These are phyloP conservation scores for Brachyptera risi DNA, from an alignment of 2,888 invertebrate genomes.

Conservation along the genomic window DNA sequence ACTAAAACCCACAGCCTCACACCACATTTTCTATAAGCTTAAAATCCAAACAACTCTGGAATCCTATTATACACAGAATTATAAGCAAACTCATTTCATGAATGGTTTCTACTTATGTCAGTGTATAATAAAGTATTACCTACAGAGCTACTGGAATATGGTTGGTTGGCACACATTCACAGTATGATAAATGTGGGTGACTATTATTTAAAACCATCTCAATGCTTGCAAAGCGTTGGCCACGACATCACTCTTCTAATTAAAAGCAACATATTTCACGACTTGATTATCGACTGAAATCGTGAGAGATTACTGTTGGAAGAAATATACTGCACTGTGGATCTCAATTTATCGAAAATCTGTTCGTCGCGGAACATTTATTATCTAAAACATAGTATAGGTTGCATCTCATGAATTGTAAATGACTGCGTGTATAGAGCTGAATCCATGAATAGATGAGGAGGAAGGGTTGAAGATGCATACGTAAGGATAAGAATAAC, in stretches of 20 bases:
- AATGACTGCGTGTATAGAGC: not conserved
- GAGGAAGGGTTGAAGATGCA: not conserved
- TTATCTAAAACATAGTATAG: slow-evolving; percentile 18
- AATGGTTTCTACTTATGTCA: slow-evolving; percentile 15
- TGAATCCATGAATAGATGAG: slow-evolving; percentile 9
- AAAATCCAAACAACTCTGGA: slow-evolving; percentile 19
- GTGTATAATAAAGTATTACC: not conserved
- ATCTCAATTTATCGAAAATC: slow-evolving; percentile 31
- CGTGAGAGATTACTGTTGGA: slow-evolving; percentile 1
- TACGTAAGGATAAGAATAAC: slow-evolving; percentile 1
- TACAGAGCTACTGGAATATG: slow-evolving; percentile 13
- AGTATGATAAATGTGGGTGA: too few relatives aligned
- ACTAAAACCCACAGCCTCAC: slow-evolving; percentile 3
- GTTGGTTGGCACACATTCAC: slow-evolving; percentile 13
- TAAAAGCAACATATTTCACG: not conserved
- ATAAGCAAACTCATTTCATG: slow-evolving; percentile 22
- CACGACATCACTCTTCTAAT: not conserved
- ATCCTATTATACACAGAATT: slow-evolving; percentile 27
- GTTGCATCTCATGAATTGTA: slow-evolving; percentile 9
- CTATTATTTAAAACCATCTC: too few relatives aligned
- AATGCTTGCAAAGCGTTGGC: not conserved
- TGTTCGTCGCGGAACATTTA: slow-evolving; percentile 29
- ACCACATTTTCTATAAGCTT: not conserved
- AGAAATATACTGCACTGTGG: slow-evolving; percentile 10
- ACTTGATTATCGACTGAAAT: not conserved